Base-by-base conservation (phyloP, 2,888 invertebrate genomes). In the Lithophane leautieri region DNA sequence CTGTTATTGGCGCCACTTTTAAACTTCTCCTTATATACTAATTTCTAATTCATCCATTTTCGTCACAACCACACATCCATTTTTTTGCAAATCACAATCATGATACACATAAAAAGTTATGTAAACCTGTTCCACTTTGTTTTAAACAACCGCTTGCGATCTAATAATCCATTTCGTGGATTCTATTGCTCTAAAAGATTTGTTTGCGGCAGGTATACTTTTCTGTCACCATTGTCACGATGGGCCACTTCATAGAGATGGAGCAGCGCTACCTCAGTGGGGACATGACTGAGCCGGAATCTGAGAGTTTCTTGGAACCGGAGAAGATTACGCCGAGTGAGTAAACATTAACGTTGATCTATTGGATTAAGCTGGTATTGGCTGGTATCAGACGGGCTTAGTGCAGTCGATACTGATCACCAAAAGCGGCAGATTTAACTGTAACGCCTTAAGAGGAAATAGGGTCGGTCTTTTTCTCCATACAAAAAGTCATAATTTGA, bases 251-350 rank as follows among this genome's bases (percentile, higher is more conserved):
- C 88, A 95, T 98, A 54, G 97, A 97, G 79, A 97, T 97, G 88
- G 98, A 98, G 88, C 97, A 97, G 75, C 96, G 97, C 61, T 98
- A 97, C 90, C 94, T 98, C 68, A 95, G 94, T 66, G 98, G 98
- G 11, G 97, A 97, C 88, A 92, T 96, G 93, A 88, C 87, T 0
- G 94, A 96, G 56, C 97, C 97, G 0, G 93, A 96, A 76, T 97
- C 97, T 0, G 97, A 97, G 82, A 97, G 97, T 85, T 96, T 97
- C 82, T 89, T 97, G 74, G 97, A 97, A 89, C 97, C 96, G 3
- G 97, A 97, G 14, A 97, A 95, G 85, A 96, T 97, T 50, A 96
- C 97, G 2, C 95, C 95, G 16, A 93, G 97, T 97, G 89, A 95
- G 96, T 95, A 67, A 60, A 70, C 50, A 62, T 34, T 40, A 28